Evolutionary conservation across 1,140 invertebrate species (phyloP), one percentile per base, ranked within the genome.

Genomic region (Drosophila ambigua): DNA sequence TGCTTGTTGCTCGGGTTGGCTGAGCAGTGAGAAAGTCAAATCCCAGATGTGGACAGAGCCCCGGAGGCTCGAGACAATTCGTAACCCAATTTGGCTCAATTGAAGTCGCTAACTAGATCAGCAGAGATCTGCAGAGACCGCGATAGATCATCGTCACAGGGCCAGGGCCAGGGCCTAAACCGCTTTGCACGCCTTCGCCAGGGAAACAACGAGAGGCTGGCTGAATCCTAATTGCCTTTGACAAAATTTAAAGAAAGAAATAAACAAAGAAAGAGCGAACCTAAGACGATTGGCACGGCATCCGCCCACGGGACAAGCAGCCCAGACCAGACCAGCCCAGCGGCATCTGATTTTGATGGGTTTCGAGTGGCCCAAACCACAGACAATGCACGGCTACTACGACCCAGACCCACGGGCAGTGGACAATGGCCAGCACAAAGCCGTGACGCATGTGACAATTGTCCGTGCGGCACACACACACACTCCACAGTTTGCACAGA

Each of bases 171-270:
- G 41, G 23, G 4, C 28, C 23, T 48, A 58, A 80, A 57, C 65
- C 63, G 78, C 78, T 83, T 82, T 72, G 65, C 69, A 81, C 78
- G 77, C 79, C 79, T 68, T 41, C 31, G 48, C 61, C 45, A 9
- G 28, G 26, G n/a, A 23, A 9, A 49, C 44, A 48, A 57, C 51
- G 54, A 75, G 65, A 74, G 68, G 45, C 35, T 20, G 23, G 63
- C 72, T 48, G 41, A 64, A 66, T 63, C 79, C 60, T 87, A 85
- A 85, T 85, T 87, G 74, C 62, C 78, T 72, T 85, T 87, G 82
- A 85, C 74, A 85, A 72, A 77, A 53, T 13, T n/a, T 53, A 35
- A 11, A 46, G 26, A 44, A 75, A 59, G 64, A 59, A 23, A 35
- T 5, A 39, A 20, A 4, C 2, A 7, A n/a, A 16, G 55, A 44